Conservation (phyloP, 2,888 invertebrate species). For the Empis livida region DNA sequence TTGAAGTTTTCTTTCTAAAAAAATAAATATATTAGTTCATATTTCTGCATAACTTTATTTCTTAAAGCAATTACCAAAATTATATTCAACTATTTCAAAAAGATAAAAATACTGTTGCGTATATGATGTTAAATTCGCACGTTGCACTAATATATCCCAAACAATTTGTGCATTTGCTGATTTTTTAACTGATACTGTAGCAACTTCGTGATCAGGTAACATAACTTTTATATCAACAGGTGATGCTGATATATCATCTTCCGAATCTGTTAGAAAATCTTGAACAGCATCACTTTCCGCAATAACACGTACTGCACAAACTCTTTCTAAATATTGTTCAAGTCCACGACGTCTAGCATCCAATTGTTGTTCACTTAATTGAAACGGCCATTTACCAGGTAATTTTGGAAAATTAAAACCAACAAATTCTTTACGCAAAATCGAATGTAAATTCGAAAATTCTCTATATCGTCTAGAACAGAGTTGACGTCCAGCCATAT, state of each 20-base stretch:
- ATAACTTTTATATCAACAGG: slow-evolving; percentile 67
- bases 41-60: not conserved
- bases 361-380: slow-evolving; percentile 91
- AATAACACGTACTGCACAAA: slow-evolving; percentile 94
- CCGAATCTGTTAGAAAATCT: slow-evolving; percentile 89
- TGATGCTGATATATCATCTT: slow-evolving; percentile 65
- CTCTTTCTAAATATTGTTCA: slow-evolving; percentile 94
- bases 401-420: slow-evolving; percentile 94
- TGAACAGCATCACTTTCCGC: slow-evolving; percentile 96
- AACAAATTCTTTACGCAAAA: slow-evolving; percentile 84
- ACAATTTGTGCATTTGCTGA: slow-evolving; percentile 85
- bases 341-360: slow-evolving; percentile 90
- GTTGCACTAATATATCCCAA: slow-evolving; percentile 73
- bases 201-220: slow-evolving; percentile 81
- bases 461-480: slow-evolving; percentile 95
- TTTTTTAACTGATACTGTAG: slow-evolving; percentile 76
- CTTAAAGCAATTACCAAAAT: slow-evolving; percentile 61
- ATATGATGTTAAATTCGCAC: slow-evolving; percentile 66
- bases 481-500: slow-evolving; percentile 96
- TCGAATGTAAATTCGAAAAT: slow-evolving; percentile 79
- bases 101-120: slow-evolving; percentile 86
- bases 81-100: slow-evolving; percentile 94
- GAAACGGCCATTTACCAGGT: slow-evolving; percentile 98
- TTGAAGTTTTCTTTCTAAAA: slow-evolving; percentile 72
- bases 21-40: too few species aligned